phyloP scores from a whole-genome alignment of 2,888 invertebrate species.

The Lasioglossum marginatum region DNA sequence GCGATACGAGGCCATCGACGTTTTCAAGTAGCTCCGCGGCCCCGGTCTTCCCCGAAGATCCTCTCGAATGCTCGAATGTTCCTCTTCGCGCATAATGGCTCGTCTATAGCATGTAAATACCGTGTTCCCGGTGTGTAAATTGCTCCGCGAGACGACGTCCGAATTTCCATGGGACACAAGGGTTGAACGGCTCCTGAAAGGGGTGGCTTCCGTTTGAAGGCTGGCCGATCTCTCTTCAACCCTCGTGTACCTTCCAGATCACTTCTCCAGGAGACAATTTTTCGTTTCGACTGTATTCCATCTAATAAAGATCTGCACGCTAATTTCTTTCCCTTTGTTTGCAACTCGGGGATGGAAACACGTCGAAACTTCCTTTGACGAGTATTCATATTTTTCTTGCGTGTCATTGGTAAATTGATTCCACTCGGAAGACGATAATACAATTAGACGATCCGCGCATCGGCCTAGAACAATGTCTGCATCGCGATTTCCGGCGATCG shows the following conservation, averaged over 20 bases:
- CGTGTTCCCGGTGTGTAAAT: conserved; percentile 32
- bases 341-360: not conserved
- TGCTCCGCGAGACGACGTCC: conserved; percentile 29
- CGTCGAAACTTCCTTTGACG: not conserved
- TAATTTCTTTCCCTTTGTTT: not conserved
- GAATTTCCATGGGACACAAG: not conserved
- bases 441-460: not conserved
- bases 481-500: not conserved
- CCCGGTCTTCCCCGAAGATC: conserved; percentile 44
- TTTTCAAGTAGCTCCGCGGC: conserved; percentile 52
- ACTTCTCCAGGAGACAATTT: not conserved
- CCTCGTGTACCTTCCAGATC: not conserved
- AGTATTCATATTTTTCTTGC: not conserved
- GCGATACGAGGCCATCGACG: conserved; percentile 61
- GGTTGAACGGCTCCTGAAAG: not conserved
- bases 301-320: not conserved
- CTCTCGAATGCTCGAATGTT: conserved; percentile 48
- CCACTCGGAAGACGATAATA: not conserved
- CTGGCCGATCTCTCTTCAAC: not conserved
- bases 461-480: not conserved
- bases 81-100: conserved; percentile 34
- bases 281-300: not conserved
- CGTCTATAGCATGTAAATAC: conserved; percentile 42
- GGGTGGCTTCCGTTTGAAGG: not conserved
- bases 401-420: not conserved